Percentiles rank a stretch among this genome's conserved stretches.
Evolutionary conservation across 1,140 invertebrate species (phyloP).

Genomic region (Zaprionus davidi): DNA sequence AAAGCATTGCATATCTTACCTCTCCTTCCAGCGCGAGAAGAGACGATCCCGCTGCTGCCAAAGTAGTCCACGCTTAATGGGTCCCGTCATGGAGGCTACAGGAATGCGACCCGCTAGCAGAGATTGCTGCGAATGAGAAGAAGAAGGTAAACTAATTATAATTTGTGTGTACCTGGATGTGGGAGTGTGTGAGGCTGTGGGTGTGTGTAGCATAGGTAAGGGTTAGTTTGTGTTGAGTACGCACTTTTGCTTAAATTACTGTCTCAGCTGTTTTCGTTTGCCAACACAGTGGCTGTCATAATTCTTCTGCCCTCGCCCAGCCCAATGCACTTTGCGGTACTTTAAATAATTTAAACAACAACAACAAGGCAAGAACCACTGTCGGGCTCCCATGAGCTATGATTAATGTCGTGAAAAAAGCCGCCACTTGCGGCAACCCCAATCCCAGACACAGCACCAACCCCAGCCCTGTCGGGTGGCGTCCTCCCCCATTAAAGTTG

Average conservation of each 20-base stretch:
- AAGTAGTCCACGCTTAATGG: conserved; percentile 88
- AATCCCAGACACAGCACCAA: not conserved
- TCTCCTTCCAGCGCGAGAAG: conserved; percentile 89
- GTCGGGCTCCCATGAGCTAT: conserved; percentile 62
- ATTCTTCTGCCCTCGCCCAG: conserved; percentile 44
- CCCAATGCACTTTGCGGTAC: conserved; percentile 44
- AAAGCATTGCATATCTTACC: conserved; percentile 62
- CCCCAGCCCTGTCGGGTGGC: not conserved
- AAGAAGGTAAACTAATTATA: conserved; percentile 35
- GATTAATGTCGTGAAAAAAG: conserved; percentile 78
- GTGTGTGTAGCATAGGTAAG: not conserved
- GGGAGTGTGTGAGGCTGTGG: not conserved
- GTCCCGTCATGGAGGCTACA: conserved; percentile 84
- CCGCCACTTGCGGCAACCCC: conserved; percentile 65
- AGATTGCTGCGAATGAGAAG: conserved; percentile 82
- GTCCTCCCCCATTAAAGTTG: conserved; percentile 1
- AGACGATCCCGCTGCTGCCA: conserved; percentile 89
- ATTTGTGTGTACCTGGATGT: conserved; percentile 1
- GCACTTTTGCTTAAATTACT: conserved; percentile 68
- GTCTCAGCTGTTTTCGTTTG: conserved; percentile 65
- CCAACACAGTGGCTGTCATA: conserved; percentile 46
- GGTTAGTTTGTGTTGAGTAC: conserved; percentile 62
- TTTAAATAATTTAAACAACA: conserved; percentile 69
- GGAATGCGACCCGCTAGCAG: conserved; percentile 84
- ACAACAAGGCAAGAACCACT: conserved; percentile 13